phyloP scores from a whole-genome alignment of 2,113 vertebrate genomes.

The Periophthalmus modestus region DNA sequence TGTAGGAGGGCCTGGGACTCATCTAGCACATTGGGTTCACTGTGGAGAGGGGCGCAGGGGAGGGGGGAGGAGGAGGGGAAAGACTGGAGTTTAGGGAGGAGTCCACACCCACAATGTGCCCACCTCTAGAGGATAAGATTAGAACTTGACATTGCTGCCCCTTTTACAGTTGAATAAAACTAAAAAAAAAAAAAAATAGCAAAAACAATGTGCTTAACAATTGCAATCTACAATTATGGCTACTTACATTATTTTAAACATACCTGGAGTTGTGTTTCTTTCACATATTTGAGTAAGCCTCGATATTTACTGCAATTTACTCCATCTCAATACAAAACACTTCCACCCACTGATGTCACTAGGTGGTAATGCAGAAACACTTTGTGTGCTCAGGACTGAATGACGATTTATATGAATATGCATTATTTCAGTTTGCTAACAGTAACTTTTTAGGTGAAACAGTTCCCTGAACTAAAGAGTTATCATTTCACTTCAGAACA shows the following conservation, averaged over 20 bases:
- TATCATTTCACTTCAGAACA: neutral
- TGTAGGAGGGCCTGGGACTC: constrained; percentile 98
- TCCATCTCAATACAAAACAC: neutral
- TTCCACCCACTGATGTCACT: too few species aligned
- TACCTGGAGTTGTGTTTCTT: neutral
- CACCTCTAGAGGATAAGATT: neutral
- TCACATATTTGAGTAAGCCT: neutral
- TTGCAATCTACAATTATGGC: too few species aligned
- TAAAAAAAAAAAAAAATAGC: neutral
- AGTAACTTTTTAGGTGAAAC: too few species aligned
- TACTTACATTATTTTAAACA: neutral
- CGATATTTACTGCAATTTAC: too few species aligned
- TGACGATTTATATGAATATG: too few species aligned
- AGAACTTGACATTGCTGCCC: constrained; percentile 18
- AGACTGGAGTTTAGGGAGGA: constrained; percentile 87
- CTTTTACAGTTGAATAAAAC: constrained; percentile 24
- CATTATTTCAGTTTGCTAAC: too few species aligned
- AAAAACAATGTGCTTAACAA: too few species aligned
- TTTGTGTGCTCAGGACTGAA: neutral
- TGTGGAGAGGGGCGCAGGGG: constrained; percentile 84
- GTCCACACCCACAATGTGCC: constrained; percentile 65
- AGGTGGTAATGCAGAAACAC: too few species aligned
- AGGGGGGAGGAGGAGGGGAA: constrained; percentile 64
- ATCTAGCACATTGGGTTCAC: constrained; percentile 99
- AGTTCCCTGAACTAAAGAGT: too few species aligned